These are phyloP conservation scores for Polypterus bichir DNA, from an alignment of 2,113 vertebrate species.

Conservation along the genomic window DNA sequence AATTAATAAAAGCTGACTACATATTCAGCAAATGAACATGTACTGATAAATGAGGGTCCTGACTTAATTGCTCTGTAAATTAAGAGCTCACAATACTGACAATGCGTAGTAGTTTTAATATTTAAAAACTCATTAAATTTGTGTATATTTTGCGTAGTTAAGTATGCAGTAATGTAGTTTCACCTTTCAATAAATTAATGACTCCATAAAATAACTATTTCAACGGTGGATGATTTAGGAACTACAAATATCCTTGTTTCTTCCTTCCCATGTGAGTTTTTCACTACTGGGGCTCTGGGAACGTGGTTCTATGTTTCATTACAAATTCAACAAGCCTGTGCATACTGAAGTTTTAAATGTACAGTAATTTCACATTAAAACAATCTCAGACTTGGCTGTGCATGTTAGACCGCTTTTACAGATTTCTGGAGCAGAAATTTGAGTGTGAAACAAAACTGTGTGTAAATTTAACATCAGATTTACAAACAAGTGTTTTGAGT, in stretches of 20 bases:
- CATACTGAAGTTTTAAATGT: too few species aligned
- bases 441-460: too few species aligned
- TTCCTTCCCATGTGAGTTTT: not conserved
- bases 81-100: conserved; percentile 89
- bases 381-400: too few species aligned
- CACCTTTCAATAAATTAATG: conserved; percentile 35
- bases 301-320: not conserved
- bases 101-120: conserved; percentile 87
- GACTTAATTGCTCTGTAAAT: conserved; percentile 98
- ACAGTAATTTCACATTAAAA: too few species aligned
- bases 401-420: too few species aligned
- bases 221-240: not conserved
- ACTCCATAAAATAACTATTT: conserved; percentile 25
- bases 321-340: not conserved
- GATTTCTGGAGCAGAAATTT: too few species aligned
- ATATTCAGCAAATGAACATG: conserved; percentile 77
- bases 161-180: conserved; percentile 35
- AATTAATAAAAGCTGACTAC: conserved; percentile 98
- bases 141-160: conserved; percentile 73
- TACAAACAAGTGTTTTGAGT: too few species aligned
- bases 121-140: conserved; percentile 96
- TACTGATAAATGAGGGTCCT: conserved; percentile 93
- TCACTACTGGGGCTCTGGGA: not conserved
- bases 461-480: too few species aligned
- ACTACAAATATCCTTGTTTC: conserved; percentile 10